Conservation (phyloP, 2,113 vertebrate species). For the Hemiscyllium ocellatum region DNA sequence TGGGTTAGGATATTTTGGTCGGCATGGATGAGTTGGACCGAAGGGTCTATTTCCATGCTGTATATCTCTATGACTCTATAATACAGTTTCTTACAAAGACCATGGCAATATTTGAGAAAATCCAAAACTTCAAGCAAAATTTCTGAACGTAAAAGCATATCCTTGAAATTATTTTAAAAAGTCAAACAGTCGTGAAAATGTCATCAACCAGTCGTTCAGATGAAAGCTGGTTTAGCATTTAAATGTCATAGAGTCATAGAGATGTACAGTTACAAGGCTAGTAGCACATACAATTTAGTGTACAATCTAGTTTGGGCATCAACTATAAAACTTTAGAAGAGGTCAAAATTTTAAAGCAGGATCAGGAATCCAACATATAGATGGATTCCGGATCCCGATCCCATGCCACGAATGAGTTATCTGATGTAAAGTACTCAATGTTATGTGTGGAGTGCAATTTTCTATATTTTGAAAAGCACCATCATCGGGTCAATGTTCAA, state of each 20-base stretch:
- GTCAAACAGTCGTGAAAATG: no score
- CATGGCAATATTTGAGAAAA: not conserved
- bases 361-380: not conserved
- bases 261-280: not conserved
- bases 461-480: not conserved
- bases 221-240: not conserved
- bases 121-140: not conserved
- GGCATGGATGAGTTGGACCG: no score
- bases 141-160: not conserved
- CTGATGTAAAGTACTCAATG: not conserved
- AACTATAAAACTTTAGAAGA: not conserved
- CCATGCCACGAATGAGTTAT: not conserved
- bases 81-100: not conserved
- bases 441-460: not conserved
- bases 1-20: no score
- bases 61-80: not conserved
- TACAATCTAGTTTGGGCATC: not conserved
- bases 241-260: not conserved
- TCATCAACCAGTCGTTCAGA: not conserved
- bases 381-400: no score
- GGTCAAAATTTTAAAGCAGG: not conserved
- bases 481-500: not conserved
- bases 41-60: no score
- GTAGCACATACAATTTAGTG: not conserved
- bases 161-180: not conserved